Conservation (phyloP, 2,113 vertebrate species). For the Chrysochloris asiatica region DNA sequence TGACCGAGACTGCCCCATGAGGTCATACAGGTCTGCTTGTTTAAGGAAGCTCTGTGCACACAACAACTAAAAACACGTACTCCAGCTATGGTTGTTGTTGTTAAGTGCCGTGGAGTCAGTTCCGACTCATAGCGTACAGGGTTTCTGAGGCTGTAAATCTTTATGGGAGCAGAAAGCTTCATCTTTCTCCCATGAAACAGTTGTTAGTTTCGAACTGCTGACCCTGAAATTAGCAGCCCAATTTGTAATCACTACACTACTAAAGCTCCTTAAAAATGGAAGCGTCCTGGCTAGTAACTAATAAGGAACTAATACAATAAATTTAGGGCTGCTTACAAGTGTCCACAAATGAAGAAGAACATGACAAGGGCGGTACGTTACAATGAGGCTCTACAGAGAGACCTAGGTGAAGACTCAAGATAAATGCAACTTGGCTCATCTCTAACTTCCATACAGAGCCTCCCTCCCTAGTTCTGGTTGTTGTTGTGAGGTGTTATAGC, state of each 20-base stretch:
- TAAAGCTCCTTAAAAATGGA: neutral
- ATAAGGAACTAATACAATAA: neutral
- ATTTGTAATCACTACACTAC: no score
- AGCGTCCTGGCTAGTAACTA: neutral
- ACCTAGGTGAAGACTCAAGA: rapidly evolving
- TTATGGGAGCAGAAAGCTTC: no score
- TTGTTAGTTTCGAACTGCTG: no score
- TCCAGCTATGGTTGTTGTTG: no score
- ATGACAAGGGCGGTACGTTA: neutral
- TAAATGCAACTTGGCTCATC: neutral
- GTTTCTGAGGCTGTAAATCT: no score
- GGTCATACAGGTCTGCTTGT: rapidly evolving
- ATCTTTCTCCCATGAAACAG: no score
- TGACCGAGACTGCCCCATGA: rapidly evolving
- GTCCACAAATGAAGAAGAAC: neutral
- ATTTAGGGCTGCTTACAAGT: neutral
- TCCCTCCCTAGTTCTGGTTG: neutral
- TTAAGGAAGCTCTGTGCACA: neutral
- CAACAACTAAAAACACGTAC: no score
- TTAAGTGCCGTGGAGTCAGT: no score
- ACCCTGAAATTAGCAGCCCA: no score
- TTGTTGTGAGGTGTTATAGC: neutral
- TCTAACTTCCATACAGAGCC: rapidly evolving
- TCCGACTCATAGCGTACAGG: no score
- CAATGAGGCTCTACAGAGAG: neutral